A percentile compares a stretch with the other conserved stretches of the same genome.
phyloP scores from a whole-genome alignment of 2,113 vertebrate species.

The Lepidiolamprologus cunningtoni region DNA sequence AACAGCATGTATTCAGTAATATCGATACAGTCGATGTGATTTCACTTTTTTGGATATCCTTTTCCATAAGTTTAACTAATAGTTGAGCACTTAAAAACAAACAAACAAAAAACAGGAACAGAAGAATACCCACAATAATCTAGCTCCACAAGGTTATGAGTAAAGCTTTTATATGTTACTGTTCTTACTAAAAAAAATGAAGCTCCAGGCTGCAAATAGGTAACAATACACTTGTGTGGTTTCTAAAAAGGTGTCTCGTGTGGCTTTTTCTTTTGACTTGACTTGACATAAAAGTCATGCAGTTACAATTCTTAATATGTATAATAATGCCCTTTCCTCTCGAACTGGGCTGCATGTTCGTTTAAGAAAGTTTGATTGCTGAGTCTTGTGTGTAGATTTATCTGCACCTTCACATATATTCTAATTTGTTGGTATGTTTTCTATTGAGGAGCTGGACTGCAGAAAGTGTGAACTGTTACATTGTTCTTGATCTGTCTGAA shows the following conservation, averaged over 20 bases:
- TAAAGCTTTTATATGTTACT: neutral
- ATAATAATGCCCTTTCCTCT: neutral
- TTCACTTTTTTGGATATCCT: neutral
- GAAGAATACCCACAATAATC: neutral
- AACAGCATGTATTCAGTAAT: rapidly evolving
- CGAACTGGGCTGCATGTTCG: neutral
- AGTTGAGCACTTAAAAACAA: neutral
- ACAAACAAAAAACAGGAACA: neutral
- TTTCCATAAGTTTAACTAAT: neutral
- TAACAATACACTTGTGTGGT: neutral
- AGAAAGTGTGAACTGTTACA: rapidly evolving
- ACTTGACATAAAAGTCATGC: neutral
- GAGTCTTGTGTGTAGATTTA: neutral
- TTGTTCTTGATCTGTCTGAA: neutral
- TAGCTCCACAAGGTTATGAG: neutral
- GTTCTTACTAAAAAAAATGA: neutral
- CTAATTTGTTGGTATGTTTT: neutral
- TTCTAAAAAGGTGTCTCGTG: rapidly evolving
- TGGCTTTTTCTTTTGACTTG: neutral
- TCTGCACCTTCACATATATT: neutral
- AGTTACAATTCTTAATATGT: neutral
- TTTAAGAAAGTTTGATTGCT: neutral
- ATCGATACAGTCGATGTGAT: neutral
- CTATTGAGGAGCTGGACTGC: neutral
- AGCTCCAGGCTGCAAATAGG: neutral